Percentiles rank a stretch among this genome's conserved stretches.
Evolutionary conservation across 2,113 vertebrate genomes (phyloP).

Genomic region (Leptosomus discolor): DNA sequence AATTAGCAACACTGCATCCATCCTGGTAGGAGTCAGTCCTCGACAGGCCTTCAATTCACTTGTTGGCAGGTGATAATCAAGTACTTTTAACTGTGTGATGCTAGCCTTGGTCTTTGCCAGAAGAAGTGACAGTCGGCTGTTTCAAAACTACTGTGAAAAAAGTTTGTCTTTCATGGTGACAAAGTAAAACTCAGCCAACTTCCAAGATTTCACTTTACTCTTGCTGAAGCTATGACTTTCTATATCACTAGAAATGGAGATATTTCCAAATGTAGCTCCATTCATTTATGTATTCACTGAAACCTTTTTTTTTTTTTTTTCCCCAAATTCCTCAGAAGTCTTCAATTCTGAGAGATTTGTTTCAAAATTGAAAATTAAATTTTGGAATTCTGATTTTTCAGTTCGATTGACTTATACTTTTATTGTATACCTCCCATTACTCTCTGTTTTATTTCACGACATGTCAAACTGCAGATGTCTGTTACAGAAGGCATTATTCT

Average conservation of each 20-base stretch:
- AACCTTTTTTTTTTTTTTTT: not conserved
- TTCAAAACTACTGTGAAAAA: not conserved
- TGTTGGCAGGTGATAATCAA: not conserved
- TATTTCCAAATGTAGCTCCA: not conserved
- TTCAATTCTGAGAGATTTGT: not conserved
- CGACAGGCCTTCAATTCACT: not conserved
- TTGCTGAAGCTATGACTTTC: not conserved
- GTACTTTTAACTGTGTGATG: not conserved
- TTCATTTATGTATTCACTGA: not conserved
- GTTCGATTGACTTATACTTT: not conserved
- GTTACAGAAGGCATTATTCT: not conserved
- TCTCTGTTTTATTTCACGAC: not conserved
- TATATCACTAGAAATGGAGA: fast-evolving
- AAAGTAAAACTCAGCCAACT: not conserved
- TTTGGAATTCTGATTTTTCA: not conserved
- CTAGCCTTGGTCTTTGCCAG: not conserved
- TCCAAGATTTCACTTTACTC: not conserved
- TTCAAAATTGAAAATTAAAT: not conserved
- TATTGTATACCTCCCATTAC: not conserved
- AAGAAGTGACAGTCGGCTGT: not conserved
- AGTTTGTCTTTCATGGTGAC: not conserved
- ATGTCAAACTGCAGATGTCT: not conserved
- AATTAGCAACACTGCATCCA: not conserved
- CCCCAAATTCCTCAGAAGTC: not conserved
- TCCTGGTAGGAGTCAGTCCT: not conserved